phyloP scores from a whole-genome alignment of 35 echinoderm and acorn worm genomes.

The Diadema setosum region DNA sequence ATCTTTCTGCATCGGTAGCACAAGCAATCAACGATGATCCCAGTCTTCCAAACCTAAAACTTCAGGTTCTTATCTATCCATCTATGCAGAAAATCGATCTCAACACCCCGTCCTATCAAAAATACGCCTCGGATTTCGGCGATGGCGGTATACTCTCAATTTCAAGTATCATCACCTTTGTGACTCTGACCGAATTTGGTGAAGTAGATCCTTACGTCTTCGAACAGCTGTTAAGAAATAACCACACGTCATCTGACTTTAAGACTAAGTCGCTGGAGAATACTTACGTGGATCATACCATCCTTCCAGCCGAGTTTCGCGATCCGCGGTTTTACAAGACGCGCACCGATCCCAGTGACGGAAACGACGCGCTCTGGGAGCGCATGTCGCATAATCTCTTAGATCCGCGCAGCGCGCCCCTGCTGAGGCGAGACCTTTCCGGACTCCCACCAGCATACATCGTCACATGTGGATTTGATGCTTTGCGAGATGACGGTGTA shows the following conservation, averaged over 20 bases:
- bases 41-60: constrained; percentile 30
- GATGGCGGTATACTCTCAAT: constrained; percentile 2
- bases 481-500: constrained; percentile 72
- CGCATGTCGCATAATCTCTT: constrained; percentile 5
- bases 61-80: constrained; percentile 65
- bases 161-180: not conserved
- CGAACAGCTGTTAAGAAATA: not conserved
- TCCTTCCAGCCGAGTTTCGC: not conserved
- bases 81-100: constrained; percentile 40
- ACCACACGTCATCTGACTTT: constrained; percentile 51
- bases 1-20: constrained; percentile 14
- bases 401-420: constrained; percentile 28
- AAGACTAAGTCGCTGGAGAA: not conserved
- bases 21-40: constrained; percentile 47
- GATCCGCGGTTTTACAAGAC: not conserved
- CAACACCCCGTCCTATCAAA: constrained; percentile 44
- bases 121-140: constrained; percentile 50
- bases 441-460: constrained; percentile 70
- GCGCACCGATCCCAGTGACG: not conserved
- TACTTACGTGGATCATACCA: not conserved
- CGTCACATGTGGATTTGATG: constrained; percentile 82
- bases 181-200: constrained; percentile 13
- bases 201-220: constrained; percentile 22
- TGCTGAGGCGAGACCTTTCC: constrained; percentile 43
- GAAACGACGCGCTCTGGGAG: constrained; percentile 30